These are phyloP conservation scores for Saccostrea echinata DNA, from an alignment of 1,140 invertebrate species.

Conservation along the genomic window DNA sequence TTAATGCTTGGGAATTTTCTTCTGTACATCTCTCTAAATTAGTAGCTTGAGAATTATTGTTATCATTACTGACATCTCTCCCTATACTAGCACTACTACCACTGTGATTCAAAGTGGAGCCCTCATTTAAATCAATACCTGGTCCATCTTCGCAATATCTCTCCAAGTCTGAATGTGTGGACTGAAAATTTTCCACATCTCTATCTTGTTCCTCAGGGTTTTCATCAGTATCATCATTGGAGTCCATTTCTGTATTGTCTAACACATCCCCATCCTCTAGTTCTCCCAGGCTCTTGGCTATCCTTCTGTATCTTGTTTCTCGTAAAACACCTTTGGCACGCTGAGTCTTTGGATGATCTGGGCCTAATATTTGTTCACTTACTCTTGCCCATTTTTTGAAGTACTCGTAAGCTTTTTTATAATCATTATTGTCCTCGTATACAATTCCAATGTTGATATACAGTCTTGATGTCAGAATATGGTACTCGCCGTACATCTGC, in stretches of 20 bases:
- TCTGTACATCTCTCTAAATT: constrained; percentile 36
- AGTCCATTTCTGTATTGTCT: constrained; percentile 21
- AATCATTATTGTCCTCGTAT: constrained; percentile 79
- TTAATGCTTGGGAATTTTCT: constrained; percentile 44
- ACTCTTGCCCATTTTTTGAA: constrained; percentile 79
- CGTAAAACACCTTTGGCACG: constrained; percentile 77
- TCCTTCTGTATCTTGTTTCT: constrained; percentile 74
- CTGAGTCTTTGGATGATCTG: constrained; percentile 77
- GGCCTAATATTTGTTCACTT: constrained; percentile 78
- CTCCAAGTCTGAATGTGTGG: constrained; percentile 35
- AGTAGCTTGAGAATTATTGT: background rate
- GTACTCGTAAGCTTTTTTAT: constrained; percentile 78
- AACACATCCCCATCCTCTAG: constrained; percentile 54
- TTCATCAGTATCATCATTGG: background rate
- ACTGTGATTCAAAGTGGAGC: background rate
- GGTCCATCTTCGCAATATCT: constrained; percentile 38
- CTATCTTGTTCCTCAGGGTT: background rate
- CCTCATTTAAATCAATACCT: background rate
- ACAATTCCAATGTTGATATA: constrained; percentile 80
- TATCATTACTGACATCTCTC: background rate
- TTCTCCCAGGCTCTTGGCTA: constrained; percentile 75
- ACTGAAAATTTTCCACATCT: constrained; percentile 38
- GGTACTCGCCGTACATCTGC: constrained; percentile 78
- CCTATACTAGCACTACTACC: constrained; percentile 22
- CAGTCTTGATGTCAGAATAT: constrained; percentile 77